Evolutionary conservation across 2,797 vertebrate genomes (phyloP), one percentile per base, ranked within the genome.

Genomic region (Xiphophorus birchmanni): DNA sequence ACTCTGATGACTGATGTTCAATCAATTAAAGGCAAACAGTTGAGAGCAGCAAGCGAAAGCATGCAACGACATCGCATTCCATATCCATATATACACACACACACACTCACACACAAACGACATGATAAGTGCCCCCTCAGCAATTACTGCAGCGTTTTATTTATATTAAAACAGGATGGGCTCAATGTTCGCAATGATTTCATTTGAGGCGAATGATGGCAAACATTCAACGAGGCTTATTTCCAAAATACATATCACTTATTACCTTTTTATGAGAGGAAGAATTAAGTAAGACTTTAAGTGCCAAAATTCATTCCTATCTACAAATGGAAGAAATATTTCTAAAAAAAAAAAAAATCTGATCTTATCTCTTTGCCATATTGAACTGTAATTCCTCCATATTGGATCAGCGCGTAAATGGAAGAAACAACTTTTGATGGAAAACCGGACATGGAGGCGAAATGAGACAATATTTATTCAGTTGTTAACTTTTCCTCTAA

Each of bases 381-480:
- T 75, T n/a, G 9, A 44, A 78, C 35, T 42, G 11, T 79, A 77
- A 76, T 74, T 6, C 84, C 26, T 73, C 44, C 69, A 50, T 63
- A 74, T 76, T 58, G 60, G 77, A 86, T 91, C 80, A 82, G 75
- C 77, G 74, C 81, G 73, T 74, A 86, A 88, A 83, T 74, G 86
- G 87, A 92, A 92, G 82, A 89, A 87, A 77, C 84, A 83, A 82
- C 82, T 85, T 88, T 87, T 71, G 79, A 81, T 82, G 91, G 92
- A 93, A 94, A 93, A 87, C 84, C 88, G 91, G 92, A 92, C 78
- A 88, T 85, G 85, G 80, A 86, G 80, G 77, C 88, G 83, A 88
- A 92, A 94, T 92, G 91, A 94, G 91, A 93, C 85, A 90, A 93
- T 94, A 93, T 94, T 94, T 93, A 89, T 93, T 91, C 89, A 87